These are phyloP conservation scores for Catajapyx aquilonaris DNA, from an alignment of 1,140 invertebrate species.

Conservation along the genomic window DNA sequence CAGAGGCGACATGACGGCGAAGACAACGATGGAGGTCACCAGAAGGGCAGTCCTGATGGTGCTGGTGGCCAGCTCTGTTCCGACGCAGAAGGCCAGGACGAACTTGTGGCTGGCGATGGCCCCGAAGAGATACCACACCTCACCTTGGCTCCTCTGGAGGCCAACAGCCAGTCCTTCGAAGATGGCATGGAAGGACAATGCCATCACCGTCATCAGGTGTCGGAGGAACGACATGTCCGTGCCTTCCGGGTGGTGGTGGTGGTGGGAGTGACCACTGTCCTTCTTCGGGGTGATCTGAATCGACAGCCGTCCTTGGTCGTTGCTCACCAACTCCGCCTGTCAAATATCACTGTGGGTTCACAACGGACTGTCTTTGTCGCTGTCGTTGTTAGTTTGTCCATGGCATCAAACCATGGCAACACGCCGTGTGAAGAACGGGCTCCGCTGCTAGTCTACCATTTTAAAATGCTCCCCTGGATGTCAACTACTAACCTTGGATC, in stretches of 20 bases:
- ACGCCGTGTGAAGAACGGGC: no score
- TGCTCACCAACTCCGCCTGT: no score
- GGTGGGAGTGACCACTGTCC: conserved; percentile 28
- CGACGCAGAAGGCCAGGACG: conserved; percentile 71
- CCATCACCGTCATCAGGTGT: conserved; percentile 57
- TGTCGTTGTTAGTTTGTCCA: no score
- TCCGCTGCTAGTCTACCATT: no score
- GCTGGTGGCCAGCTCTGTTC: conserved; percentile 46
- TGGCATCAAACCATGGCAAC: no score
- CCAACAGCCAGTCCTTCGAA: conserved; percentile 83
- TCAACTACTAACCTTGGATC: no score
- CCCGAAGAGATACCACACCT: conserved; percentile 62
- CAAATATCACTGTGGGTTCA: no score
- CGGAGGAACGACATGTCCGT: conserved; percentile 29
- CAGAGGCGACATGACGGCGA: conserved; percentile 56
- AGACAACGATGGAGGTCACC: conserved; percentile 47
- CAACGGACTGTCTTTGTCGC: no score
- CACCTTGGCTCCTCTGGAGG: conserved; percentile 38
- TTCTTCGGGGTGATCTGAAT: no score
- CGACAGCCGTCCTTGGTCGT: no score
- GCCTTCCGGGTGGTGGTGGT: conserved; percentile 10
- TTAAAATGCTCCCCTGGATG: no score
- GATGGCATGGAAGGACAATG: conserved; percentile 71
- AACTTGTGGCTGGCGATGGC: conserved; percentile 75
- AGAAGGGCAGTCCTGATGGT: conserved; percentile 32